Evolutionary conservation across 2,888 invertebrate species (phyloP), one percentile per base, ranked within the genome.

Genomic region (Diaprepes abbreviatus): DNA sequence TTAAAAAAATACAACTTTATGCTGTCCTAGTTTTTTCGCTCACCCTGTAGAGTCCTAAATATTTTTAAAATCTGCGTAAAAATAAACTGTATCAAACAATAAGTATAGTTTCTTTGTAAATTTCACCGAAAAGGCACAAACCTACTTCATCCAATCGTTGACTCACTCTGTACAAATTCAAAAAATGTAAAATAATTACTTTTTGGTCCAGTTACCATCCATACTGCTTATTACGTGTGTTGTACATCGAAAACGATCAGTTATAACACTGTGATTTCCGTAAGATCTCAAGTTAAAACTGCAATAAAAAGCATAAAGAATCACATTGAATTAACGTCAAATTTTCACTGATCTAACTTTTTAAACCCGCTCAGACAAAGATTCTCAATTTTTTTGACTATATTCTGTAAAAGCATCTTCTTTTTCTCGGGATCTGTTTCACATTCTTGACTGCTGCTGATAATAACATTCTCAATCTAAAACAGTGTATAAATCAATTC

Each of bases 191-290:
- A n/a, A n/a, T n/a, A n/a, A n/a, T n/a, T n/a, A 79, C 80, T 78
- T 80, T 72, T 77, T 75, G 1, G 77, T 76, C 80, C 79, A 80
- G 54, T 70, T 74, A 38, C 76, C 79, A 64, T 80, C 78, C 76
- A 76, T 75, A 24, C 66, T 68, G 9, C 70, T 75, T 19, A 66
- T 71, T 31, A 79, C 70, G 60, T 79, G 78, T 12, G 66, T 70
- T 6, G 77, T 78, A 68, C 76, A 76, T 48, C 73, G 66, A 40
- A 75, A 64, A 52, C 75, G 74, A 66, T 79, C 72, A 6, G 77
- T 78, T 14, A 79, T 68, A 16, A 77, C 45, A 36, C 70, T 72
- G 43, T 72, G 66, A 16, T 74, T 62, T 14, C 75, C 70, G 59
- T 70, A 77, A 55, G 74, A 74, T 65, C 78, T 73, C 21, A 79